Conservation (phyloP, 1,140 invertebrate genomes). For the Harpegnathos saltator region DNA sequence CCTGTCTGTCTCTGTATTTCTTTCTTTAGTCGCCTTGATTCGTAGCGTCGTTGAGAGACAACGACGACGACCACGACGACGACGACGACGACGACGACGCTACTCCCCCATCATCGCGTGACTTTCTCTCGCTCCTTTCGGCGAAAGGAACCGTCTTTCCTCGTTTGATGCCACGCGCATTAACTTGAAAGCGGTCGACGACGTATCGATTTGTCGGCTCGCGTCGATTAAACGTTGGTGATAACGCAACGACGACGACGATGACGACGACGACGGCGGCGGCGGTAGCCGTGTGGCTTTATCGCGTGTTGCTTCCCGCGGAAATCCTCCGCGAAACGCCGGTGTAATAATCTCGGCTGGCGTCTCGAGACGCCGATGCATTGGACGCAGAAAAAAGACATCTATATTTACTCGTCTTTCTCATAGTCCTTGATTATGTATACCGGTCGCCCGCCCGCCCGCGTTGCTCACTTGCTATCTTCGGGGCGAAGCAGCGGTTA, state of each 20-base stretch:
- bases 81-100: background rate
- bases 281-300: no score
- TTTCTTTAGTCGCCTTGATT: slow-evolving; percentile 2
- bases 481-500: background rate
- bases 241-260: background rate
- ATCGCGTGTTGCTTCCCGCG: slow-evolving; percentile 4
- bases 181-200: slow-evolving; percentile 78
- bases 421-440: slow-evolving; percentile 2
- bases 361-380: background rate
- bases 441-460: slow-evolving; percentile 18
- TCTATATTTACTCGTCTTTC: slow-evolving; percentile 30
- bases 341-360: slow-evolving; percentile 1
- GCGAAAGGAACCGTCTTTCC: slow-evolving; percentile 29
- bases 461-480: background rate
- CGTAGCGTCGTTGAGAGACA: background rate
- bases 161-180: slow-evolving; percentile 39
- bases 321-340: background rate
- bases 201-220: slow-evolving; percentile 82
- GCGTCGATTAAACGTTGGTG: slow-evolving; percentile 61
- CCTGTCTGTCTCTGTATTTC: slow-evolving; percentile 2
- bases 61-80: background rate
- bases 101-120: no score
- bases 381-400: background rate
- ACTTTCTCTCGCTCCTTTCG: background rate
- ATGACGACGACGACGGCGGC: background rate